Evolutionary conservation across 2,113 vertebrate genomes (phyloP).

Genomic region (Paraplagusia blochii): DNA sequence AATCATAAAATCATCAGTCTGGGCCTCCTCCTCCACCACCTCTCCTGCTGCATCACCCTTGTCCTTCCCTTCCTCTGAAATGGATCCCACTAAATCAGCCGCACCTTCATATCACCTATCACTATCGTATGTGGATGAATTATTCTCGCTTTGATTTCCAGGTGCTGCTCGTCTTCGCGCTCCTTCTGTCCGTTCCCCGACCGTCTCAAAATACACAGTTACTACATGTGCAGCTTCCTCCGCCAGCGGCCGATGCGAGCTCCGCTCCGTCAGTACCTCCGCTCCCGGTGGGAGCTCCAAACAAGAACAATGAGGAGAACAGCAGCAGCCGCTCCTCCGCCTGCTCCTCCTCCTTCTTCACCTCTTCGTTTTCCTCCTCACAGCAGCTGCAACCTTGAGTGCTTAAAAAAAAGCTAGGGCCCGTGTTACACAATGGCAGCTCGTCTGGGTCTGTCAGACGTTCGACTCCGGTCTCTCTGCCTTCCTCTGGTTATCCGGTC

Average conservation of each 20-base stretch:
- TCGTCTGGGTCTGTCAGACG: slow-evolving; percentile 40
- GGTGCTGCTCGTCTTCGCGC: not conserved
- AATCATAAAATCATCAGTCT: slow-evolving; percentile 63
- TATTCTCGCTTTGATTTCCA: too few relatives aligned
- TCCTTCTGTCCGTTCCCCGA: slow-evolving; percentile 37
- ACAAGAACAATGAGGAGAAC: slow-evolving; percentile 2
- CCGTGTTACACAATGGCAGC: slow-evolving; percentile 51
- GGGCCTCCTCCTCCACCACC: slow-evolving; percentile 62
- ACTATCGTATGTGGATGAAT: not conserved
- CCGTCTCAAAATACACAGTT: slow-evolving; percentile 60
- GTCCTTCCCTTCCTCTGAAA: slow-evolving; percentile 39
- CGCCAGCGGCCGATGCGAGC: slow-evolving; percentile 46
- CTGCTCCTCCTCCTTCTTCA: not conserved
- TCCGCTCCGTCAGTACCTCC: slow-evolving; percentile 30
- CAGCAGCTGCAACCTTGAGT: not conserved
- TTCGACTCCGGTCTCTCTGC: slow-evolving; percentile 44
- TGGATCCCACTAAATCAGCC: slow-evolving; percentile 20
- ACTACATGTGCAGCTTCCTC: slow-evolving; percentile 75
- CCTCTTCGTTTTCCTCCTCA: not conserved
- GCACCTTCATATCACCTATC: slow-evolving; percentile 13
- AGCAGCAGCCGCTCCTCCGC: not conserved
- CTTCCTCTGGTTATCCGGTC: slow-evolving; percentile 62
- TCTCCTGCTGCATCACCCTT: slow-evolving; percentile 68
- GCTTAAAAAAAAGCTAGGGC: slow-evolving; percentile 11
- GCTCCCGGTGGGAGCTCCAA: slow-evolving; percentile 10